Evolutionary conservation across 1,140 invertebrate species (phyloP).

Genomic region (Elymnias hypermnestra): DNA sequence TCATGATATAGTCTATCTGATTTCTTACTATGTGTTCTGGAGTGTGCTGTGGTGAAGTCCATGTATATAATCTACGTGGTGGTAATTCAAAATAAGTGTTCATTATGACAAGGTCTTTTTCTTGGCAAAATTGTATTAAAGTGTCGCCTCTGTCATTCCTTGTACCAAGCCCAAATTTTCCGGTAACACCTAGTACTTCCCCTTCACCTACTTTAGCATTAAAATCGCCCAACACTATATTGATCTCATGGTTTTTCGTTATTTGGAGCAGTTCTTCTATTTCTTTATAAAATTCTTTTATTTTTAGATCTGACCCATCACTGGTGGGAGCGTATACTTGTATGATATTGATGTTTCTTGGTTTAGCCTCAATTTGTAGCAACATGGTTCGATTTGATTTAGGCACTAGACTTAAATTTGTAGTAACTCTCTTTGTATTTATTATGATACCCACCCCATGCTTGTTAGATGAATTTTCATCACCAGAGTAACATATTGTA

Average conservation of each 20-base stretch:
- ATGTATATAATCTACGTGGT: conserved; percentile 40
- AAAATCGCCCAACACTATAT: conserved; percentile 18
- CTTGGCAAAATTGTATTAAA: conserved; percentile 36
- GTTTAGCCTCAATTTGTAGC: conserved; percentile 20
- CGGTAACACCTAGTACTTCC: conserved; percentile 9
- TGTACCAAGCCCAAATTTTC: too few relatives aligned
- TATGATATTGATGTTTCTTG: conserved; percentile 33
- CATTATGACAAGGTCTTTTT: conserved; percentile 29
- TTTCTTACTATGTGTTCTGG: conserved; percentile 37
- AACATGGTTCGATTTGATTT: conserved; percentile 23
- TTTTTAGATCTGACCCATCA: conserved; percentile 22
- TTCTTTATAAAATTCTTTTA: conserved; percentile 13
- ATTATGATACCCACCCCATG: conserved; percentile 2
- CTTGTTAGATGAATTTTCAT: conserved; percentile 6
- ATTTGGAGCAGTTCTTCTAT: conserved; percentile 2
- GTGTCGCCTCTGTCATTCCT: conserved; percentile 35
- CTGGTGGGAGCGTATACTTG: conserved; percentile 44
- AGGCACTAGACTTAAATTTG: conserved; percentile 11
- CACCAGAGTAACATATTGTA: conserved; percentile 16
- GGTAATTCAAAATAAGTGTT: conserved; percentile 44
- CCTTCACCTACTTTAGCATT: conserved; percentile 21
- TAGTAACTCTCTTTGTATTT: neutral
- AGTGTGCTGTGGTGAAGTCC: conserved; percentile 40
- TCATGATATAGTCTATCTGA: conserved; percentile 46
- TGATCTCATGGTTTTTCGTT: conserved; percentile 18